Base-by-base conservation (phyloP, 2,113 vertebrate genomes). In the Oreochromis aureus region DNA sequence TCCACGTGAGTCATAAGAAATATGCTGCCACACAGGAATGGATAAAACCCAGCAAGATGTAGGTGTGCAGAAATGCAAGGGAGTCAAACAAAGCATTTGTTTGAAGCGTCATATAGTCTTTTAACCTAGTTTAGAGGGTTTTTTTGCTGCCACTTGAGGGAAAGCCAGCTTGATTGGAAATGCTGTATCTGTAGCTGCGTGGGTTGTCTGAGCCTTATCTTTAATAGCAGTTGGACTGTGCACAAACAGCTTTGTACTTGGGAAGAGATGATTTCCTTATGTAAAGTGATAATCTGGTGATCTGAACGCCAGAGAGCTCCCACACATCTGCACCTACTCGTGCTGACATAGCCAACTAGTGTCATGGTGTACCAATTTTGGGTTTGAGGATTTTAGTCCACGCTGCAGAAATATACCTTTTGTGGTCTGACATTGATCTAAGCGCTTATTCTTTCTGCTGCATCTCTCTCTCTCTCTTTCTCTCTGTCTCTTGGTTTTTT, bases 61-160 rank as follows among this genome's bases (percentile, higher is more conserved):
- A 73, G 81, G 79, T 79, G 48, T 61, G 12, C 10, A 71, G 61
- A 27, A 85, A 84, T 59, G 27, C 19, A 63, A 69, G 56, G 39
- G 79, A 80, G 51, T 86, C 86, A 84, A 89, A 71, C 69, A 81
- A 90, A 85, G 53, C 80, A 73, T 82, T 79, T 82, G 41, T 91
- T 80, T 87, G 61, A 76, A 81, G 84, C 71, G 76, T 82, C 84
- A 73, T 58, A 78, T 80, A 84, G 79, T 53, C 91, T 84, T 80
- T 56, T 92, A 86, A 91, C 87, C 85, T 82, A 87, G 66, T 89
- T 94, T 80, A 41, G 80, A 48, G 69, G n/a, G 5, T n/a, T 76
- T 55, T 63, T 63, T 51, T 32, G 44, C 66, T 81, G 51, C 82
- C 9, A 39, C 53, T 82, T 63, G 30, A 78, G n/a, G 18, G n/a